A percentile compares a stretch with the other conserved stretches of the same genome.
Conservation (phyloP, 2,888 invertebrate species). For the Gerris lacustris region DNA sequence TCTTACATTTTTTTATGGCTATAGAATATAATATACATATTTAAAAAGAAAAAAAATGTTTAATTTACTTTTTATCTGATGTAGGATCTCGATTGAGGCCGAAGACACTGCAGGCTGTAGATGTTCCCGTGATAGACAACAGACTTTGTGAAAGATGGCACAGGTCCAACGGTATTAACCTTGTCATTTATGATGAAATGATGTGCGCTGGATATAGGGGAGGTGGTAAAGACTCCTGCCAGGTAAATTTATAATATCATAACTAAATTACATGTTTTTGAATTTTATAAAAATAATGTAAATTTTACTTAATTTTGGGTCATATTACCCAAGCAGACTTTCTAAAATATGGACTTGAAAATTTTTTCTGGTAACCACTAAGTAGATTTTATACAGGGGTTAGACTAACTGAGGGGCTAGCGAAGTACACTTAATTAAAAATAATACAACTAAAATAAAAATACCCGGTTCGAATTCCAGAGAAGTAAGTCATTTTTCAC, state of each 20-base stretch:
- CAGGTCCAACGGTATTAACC: conserved; percentile 63
- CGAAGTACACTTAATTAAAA: too few relatives aligned
- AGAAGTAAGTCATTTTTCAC: too few relatives aligned
- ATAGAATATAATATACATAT: too few relatives aligned
- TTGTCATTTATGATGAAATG: conserved; percentile 89
- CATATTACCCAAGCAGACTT: too few relatives aligned
- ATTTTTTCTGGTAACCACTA: too few relatives aligned
- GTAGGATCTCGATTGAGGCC: conserved; percentile 70
- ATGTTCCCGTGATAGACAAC: conserved; percentile 87
- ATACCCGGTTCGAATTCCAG: too few relatives aligned
- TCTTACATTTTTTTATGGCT: too few relatives aligned
- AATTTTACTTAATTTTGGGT: too few relatives aligned
- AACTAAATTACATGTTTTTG: not conserved
- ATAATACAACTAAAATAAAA: too few relatives aligned
- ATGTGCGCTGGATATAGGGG: conserved; percentile 84
- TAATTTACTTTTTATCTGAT: not conserved
- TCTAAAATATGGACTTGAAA: too few relatives aligned
- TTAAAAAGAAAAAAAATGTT: not conserved
- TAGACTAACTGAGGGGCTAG: too few relatives aligned
- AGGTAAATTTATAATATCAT: conserved; percentile 37
- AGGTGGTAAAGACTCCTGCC: conserved; percentile 70
- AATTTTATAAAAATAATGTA: not conserved
- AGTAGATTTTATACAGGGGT: too few relatives aligned
- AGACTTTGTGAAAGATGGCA: conserved; percentile 59
- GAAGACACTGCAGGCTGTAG: conserved; percentile 79